Evolutionary conservation across 2,113 vertebrate species (phyloP), one percentile per base, ranked within the genome.

Genomic region (Rhinolophus ferrumequinum): DNA sequence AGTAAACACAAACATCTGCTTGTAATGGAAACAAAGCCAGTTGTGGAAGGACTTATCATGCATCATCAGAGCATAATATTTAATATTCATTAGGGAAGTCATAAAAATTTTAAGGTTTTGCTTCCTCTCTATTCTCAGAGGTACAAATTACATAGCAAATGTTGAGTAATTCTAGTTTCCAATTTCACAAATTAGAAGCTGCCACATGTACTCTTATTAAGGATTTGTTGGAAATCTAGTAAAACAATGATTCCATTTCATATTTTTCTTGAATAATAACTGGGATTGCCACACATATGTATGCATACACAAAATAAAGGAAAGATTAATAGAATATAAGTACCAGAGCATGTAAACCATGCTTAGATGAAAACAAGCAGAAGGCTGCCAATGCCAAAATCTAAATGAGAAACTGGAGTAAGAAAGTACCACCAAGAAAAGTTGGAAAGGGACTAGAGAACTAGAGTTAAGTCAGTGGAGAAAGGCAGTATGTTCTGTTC

Each of bases 1-100:
- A 52, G 87, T 97, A 98, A 98, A 98, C 93, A 98, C 69, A 93
- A 97, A 94, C 98, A 98, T 98, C 93, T 98, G 97, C 56, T 94
- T 93, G 73, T 80, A 35, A 1, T 93, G n/a, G 69, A 98, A 96
- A 97, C 91, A 94, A 56, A 97, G 75, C 88, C 92, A 96, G 75
- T 94, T 93, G 95, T 96, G 69, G 97, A 50, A 98, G 83, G 28
- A 96, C 77, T 72, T 72, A 87, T 97, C 85, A 96, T 69, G 91
- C 44, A 92, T 52, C 73, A 98, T 88, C 41, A 95, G 50, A 96
- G 44, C 38, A 38, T 38, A 90, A 35, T 73, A 79, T 73, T 87
- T 90, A 80, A 72, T 64, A 70, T 87, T 90, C 88, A 83, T 92
- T 83, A 87, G 62, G 83, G 82, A 97, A 54, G 4, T 54, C 66